Base-by-base conservation (phyloP, 2,888 invertebrate species). In the Craniophora ligustri region DNA sequence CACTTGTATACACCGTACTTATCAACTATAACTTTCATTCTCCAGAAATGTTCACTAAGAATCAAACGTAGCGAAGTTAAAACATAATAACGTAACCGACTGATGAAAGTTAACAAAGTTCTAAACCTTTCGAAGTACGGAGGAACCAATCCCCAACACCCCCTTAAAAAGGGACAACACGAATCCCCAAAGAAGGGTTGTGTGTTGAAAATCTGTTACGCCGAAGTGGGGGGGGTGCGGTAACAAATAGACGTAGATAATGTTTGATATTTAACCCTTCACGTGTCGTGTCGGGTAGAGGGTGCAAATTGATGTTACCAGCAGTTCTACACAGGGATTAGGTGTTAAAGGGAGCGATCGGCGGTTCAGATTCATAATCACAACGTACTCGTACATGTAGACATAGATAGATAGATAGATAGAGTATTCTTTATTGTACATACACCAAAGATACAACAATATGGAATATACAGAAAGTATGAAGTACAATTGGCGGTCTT, bases 191-290 rank as follows among this genome's bases (percentile, higher is more conserved):
- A 55, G 39, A 45, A n/a, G 56, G 48, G 51, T 34, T 49, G 31
- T 31, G 31, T 47, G 63, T 51, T 41, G 41, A 42, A 65, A 69
- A 71, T 69, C 66, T 57, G 57, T 60, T 66, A 50, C 35, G 45
- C 31, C 39, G 18, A 26, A 36, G 23, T 15, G 11, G 19, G 44
- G 48, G 28, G 44, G 48, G 28, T 14, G 10, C 13, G 15, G 14
- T 35, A 35, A 59, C 67, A 51, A 69, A 69, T 72, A 57, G 30
- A 46, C 26, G 36, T 40, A 67, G 73, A 72, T 58, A 63, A 65
- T 64, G 54, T 69, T 72, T 56, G 60, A 67, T 67, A 72, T 69
- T 69, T 67, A 60, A 64, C 67, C 73, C 58, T 36, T 53, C 19
- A 58, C 13, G 40, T 39, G 34, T 49, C 13, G 40, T 39, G 34